These are phyloP conservation scores for Isoperla grammatica DNA, from an alignment of 2,888 invertebrate species.

Conservation along the genomic window DNA sequence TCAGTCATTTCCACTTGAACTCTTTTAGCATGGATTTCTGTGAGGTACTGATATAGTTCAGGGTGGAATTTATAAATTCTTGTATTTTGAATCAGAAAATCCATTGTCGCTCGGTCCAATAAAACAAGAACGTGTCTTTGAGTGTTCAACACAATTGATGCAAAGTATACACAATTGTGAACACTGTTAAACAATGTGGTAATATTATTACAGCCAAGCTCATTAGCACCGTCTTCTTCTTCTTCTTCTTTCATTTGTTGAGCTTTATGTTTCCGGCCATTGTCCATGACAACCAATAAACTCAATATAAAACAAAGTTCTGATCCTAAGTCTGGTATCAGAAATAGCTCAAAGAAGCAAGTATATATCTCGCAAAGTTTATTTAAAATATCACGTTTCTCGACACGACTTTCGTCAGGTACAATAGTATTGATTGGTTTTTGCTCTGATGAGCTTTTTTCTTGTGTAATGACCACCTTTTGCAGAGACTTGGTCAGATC, in stretches of 20 bases:
- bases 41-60: conserved; percentile 45
- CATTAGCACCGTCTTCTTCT: not conserved
- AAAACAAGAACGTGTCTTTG: conserved; percentile 52
- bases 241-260: not conserved
- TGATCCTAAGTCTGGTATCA: conserved; percentile 58
- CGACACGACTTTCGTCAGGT: conserved; percentile 40
- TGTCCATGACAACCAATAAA: conserved; percentile 49
- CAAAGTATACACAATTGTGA: conserved; percentile 74
- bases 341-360: conserved; percentile 52
- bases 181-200: conserved; percentile 13
- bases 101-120: conserved; percentile 59
- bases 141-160: conserved; percentile 57
- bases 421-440: not conserved
- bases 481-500: no score
- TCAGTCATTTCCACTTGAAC: conserved; percentile 38
- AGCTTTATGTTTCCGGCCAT: conserved; percentile 18
- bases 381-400: conserved; percentile 50
- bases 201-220: not conserved
- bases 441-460: no score
- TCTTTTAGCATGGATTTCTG: conserved; percentile 28
- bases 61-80: conserved; percentile 56
- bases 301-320: conserved; percentile 65
- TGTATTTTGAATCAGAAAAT: conserved; percentile 61
- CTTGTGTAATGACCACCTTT: no score
- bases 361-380: conserved; percentile 54